These are phyloP conservation scores for Perizoma affinitatum DNA, from an alignment of 2,888 invertebrate genomes.

Conservation along the genomic window DNA sequence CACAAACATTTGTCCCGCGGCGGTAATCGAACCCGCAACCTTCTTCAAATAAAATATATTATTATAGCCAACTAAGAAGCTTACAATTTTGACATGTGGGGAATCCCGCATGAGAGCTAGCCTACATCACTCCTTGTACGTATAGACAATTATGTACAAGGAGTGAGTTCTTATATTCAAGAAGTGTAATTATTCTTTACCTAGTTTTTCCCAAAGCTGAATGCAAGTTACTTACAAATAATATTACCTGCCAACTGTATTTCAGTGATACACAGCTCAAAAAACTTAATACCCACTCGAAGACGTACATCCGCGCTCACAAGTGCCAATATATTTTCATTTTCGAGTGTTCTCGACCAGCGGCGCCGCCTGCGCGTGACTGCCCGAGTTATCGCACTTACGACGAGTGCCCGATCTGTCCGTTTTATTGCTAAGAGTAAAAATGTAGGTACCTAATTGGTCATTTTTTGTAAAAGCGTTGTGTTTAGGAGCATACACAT, in stretches of 20 bases:
- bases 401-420: constrained; percentile 53
- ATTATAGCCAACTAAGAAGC: no score
- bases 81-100: no score
- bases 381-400: constrained; percentile 70
- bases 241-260: background rate
- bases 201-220: no score
- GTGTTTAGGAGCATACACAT: constrained; percentile 48
- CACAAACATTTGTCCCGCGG: no score
- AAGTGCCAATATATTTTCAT: constrained; percentile 67
- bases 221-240: no score
- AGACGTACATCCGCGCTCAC: constrained; percentile 49
- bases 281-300: constrained; percentile 28
- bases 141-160: no score
- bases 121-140: no score
- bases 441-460: constrained; percentile 48
- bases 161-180: no score
- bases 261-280: background rate
- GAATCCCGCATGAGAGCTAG: no score
- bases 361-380: constrained; percentile 71
- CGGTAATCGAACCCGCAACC: no score
- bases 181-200: no score
- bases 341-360: constrained; percentile 56
- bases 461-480: constrained; percentile 53
- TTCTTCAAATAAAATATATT: no score
- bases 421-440: constrained; percentile 63